Conservation (phyloP, 2,113 vertebrate species). For the Falcunculus frontatus region DNA sequence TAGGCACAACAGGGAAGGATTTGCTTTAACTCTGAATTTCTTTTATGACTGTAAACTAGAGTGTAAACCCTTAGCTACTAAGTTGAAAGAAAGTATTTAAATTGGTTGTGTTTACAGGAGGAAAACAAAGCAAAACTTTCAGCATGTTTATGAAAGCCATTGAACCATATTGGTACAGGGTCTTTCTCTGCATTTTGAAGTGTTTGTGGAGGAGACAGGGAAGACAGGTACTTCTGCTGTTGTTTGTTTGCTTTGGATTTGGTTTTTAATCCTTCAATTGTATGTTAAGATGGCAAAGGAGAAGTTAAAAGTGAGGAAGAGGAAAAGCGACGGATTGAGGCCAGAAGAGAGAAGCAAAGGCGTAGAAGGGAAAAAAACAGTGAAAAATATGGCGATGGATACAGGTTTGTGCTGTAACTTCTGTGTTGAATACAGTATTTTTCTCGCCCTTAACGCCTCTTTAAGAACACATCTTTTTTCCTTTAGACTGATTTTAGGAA, state of each 20-base stretch:
- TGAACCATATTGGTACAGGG: background rate
- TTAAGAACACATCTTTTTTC: background rate
- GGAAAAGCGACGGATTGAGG: slow-evolving; percentile 80
- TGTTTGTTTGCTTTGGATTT: background rate
- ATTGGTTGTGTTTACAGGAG: background rate
- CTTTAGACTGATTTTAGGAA: background rate
- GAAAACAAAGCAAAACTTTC: background rate
- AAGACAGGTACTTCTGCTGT: background rate
- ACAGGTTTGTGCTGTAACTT: slow-evolving; percentile 74
- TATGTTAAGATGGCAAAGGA: slow-evolving; percentile 69
- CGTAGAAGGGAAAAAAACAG: slow-evolving; percentile 85
- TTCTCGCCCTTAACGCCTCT: background rate
- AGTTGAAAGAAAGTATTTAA: background rate
- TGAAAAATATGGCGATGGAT: slow-evolving; percentile 84
- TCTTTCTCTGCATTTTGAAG: background rate
- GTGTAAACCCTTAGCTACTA: background rate
- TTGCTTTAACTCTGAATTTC: background rate
- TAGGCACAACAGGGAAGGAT: background rate
- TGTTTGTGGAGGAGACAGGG: background rate
- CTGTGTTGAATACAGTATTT: background rate
- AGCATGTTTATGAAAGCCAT: background rate
- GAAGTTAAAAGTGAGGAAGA: slow-evolving; percentile 78
- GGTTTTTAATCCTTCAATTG: background rate
- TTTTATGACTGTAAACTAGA: background rate
- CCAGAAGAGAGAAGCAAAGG: slow-evolving; percentile 80